Percentiles rank a stretch among this genome's conserved stretches.
Evolutionary conservation across 2,113 vertebrate genomes (phyloP).

Genomic region (Sapayoa aenigma): DNA sequence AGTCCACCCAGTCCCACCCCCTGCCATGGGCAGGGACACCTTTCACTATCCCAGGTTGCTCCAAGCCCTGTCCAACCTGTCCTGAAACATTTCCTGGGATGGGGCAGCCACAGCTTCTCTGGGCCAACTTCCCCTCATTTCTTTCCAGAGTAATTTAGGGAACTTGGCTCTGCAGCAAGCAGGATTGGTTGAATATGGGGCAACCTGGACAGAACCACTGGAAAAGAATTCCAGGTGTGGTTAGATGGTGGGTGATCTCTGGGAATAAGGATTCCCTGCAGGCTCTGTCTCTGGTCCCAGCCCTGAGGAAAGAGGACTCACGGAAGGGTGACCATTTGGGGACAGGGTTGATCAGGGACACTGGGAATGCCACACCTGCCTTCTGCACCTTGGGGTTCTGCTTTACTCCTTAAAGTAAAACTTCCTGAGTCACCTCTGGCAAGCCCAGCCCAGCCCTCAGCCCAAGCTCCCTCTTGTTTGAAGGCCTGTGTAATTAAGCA

Average conservation of each 20-base stretch:
- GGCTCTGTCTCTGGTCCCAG: neutral
- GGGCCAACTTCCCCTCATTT: neutral
- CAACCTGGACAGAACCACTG: neutral
- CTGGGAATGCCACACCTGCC: neutral
- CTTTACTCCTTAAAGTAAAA: neutral
- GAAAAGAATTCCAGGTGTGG: neutral
- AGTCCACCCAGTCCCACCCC: accelerated
- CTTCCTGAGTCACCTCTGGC: constrained; percentile 21
- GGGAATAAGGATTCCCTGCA: neutral
- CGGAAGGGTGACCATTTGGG: neutral
- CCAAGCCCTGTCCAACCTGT: neutral
- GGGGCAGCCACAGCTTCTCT: neutral
- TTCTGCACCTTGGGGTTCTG: neutral
- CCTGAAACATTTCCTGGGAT: neutral
- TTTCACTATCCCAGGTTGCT: neutral
- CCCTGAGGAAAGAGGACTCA: neutral
- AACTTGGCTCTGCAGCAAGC: neutral
- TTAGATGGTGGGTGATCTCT: neutral
- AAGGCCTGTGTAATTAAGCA: neutral
- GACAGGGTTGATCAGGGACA: neutral
- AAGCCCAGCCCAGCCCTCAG: neutral
- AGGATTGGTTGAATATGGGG: neutral
- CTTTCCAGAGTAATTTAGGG: neutral
- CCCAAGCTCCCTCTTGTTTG: neutral
- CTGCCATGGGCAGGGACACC: neutral